phyloP scores from a whole-genome alignment of 1,140 invertebrate genomes.

The Zaprionus inermis region DNA sequence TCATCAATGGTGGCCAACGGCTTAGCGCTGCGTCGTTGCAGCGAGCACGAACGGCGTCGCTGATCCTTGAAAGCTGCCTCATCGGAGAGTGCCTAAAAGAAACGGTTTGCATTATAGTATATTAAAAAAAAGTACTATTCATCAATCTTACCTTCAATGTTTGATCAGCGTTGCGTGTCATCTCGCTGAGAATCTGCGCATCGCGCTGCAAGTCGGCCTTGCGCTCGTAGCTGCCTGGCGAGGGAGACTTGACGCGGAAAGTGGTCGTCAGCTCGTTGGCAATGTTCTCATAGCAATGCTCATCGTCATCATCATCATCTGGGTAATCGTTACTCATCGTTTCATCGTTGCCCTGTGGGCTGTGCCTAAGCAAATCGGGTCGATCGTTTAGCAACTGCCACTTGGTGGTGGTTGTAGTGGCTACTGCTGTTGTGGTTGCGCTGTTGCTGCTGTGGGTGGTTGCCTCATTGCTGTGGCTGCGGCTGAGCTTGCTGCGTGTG shows the following conservation, averaged over 20 bases:
- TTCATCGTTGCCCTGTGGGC: constrained; percentile 59
- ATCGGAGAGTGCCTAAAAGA: constrained; percentile 71
- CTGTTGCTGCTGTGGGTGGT: constrained; percentile 11
- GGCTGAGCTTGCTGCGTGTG: constrained; percentile 55
- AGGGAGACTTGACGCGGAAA: constrained; percentile 67
- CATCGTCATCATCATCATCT: constrained; percentile 38
- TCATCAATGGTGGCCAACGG: constrained; percentile 82
- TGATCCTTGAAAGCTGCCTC: constrained; percentile 79
- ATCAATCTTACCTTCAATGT: constrained; percentile 71
- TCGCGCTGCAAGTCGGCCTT: constrained; percentile 77
- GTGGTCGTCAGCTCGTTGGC: constrained; percentile 74
- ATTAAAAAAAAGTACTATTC: not conserved
- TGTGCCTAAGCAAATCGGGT: constrained; percentile 80
- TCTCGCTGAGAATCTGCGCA: constrained; percentile 78
- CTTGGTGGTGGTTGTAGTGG: constrained; percentile 62
- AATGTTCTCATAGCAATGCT: constrained; percentile 79
- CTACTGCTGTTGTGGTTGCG: constrained; percentile 9
- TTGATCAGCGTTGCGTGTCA: constrained; percentile 82
- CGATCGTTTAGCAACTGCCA: constrained; percentile 80
- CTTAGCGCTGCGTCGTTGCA: constrained; percentile 71
- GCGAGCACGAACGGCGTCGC: constrained; percentile 71
- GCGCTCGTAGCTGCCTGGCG: constrained; percentile 66
- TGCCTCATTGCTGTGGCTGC: constrained; percentile 45
- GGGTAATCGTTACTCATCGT: constrained; percentile 35
- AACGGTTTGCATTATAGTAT: not conserved